Conservation (phyloP, 2,888 invertebrate genomes). For the Cataglyphis altisquamis region DNA sequence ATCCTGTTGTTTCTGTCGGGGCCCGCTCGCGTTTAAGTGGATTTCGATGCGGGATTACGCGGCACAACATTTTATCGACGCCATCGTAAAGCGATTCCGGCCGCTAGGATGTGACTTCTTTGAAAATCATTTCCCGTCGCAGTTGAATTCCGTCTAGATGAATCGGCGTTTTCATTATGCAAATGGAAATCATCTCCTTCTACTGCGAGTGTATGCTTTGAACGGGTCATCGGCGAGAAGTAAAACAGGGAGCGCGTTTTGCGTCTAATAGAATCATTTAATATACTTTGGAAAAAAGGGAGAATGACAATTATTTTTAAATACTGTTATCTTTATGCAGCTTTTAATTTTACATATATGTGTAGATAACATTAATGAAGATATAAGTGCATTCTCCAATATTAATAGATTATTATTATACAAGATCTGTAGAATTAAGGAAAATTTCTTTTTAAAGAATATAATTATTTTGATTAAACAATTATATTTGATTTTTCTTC, state of each 20-base stretch:
- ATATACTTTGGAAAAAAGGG: slow-evolving; percentile 20
- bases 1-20: background rate
- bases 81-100: slow-evolving; percentile 22
- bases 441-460: background rate
- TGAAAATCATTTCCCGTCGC: slow-evolving; percentile 5
- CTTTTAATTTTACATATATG: background rate
- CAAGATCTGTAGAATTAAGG: background rate
- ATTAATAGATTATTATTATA: slow-evolving; percentile 3
- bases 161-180: slow-evolving; percentile 35
- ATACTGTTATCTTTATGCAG: background rate
- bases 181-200: slow-evolving; percentile 22
- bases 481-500: no score
- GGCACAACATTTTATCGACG: slow-evolving; percentile 29
- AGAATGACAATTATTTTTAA: slow-evolving; percentile 22
- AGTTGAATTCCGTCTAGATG: slow-evolving; percentile 8
- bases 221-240: slow-evolving; percentile 24
- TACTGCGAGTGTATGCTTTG: background rate
- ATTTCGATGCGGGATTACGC: slow-evolving; percentile 46
- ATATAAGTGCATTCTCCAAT: background rate
- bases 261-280: slow-evolving; percentile 37
- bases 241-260: background rate
- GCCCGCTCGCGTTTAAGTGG: slow-evolving; percentile 11
- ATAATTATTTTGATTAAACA: background rate
- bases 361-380: background rate
- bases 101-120: slow-evolving; percentile 19